A percentile compares a stretch with the other conserved stretches of the same genome.
phyloP scores from a whole-genome alignment of 1,140 invertebrate genomes.

The Drosophila busckii region DNA sequence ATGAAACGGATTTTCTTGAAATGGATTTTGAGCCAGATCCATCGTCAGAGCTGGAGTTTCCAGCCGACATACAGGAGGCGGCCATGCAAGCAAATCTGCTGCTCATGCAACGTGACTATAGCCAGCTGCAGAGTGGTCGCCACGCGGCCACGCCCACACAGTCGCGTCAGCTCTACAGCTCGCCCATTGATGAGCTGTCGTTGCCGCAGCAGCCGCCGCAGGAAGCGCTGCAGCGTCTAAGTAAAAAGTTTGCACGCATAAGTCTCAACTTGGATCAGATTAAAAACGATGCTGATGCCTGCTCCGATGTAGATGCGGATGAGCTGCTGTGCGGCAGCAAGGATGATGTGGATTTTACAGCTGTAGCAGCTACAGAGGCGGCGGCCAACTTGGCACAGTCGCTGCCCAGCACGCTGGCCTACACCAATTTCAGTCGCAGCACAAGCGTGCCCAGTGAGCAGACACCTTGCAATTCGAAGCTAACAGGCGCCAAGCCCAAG shows the following conservation, averaged over 20 bases:
- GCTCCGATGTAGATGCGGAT: conserved; percentile 29
- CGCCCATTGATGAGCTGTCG: conserved; percentile 62
- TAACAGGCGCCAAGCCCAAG: conserved; percentile 74
- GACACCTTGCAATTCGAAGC: conserved; percentile 39
- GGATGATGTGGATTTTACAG: conserved; percentile 12
- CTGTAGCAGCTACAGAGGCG: neutral
- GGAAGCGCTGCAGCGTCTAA: conserved; percentile 52
- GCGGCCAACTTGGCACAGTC: conserved; percentile 45
- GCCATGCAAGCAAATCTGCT: conserved; percentile 47
- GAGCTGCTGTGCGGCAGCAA: conserved; percentile 22
- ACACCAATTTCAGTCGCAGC: conserved; percentile 51
- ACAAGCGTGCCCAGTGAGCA: conserved; percentile 49
- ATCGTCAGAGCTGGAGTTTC: conserved; percentile 63
- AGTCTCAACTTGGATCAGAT: conserved; percentile 70
- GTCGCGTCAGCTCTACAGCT: conserved; percentile 54
- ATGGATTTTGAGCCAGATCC: conserved; percentile 78
- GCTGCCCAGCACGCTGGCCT: conserved; percentile 53
- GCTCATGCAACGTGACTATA: conserved; percentile 67
- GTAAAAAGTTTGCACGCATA: conserved; percentile 69
- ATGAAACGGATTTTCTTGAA: conserved; percentile 75
- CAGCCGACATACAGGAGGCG: conserved; percentile 19
- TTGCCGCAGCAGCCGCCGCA: conserved; percentile 35
- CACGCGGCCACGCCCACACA: conserved; percentile 29
- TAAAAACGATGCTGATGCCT: conserved; percentile 38
- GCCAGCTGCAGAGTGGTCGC: conserved; percentile 51